Evolutionary conservation across 2,797 vertebrate species (phyloP), one percentile per base, ranked within the genome.

Genomic region (Mus minutoides): DNA sequence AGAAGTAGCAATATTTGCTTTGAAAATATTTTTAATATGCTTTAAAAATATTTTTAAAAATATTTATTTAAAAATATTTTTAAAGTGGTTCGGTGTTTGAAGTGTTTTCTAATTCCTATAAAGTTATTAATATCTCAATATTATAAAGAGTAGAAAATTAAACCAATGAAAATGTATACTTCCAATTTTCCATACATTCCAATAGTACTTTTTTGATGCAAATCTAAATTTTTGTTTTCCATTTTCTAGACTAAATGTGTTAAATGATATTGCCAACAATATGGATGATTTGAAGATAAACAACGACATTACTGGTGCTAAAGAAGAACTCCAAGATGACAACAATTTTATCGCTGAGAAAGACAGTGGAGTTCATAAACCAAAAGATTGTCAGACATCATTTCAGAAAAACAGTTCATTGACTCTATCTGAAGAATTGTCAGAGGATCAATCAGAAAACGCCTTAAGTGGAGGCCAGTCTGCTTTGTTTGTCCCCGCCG

Each of bases 391-490:
- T 97, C 98, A 98, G 98, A 97, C 98, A 0, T 98, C 98, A 94
- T 99, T 99, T 99, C 99, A 97, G 97, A 99, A 99, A 98, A 99
- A 98, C 98, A 99, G 97, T 98, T 98, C 98, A 69, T 98, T 99
- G 98, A 98, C 98, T 99, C 98, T 99, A 97, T 97, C 98, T 97
- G 99, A 99, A 99, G 99, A 99, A 67, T 98, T 98, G 97, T 99
- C 99, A 97, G 99, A 98, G 98, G 99, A 99, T 98, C 98, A 98
- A 98, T 99, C 99, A 98, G 99, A 99, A 99, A 99, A 99, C 98
- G 99, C 99, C 99, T 99, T 99, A 99, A 99, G 99, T 98, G 99
- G 99, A 99, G 99, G 99, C 99, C 99, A 99, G 99, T 98, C 99
- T 98, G 98, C 99, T 98, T 98, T 99, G 96, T 99, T 99, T 99